Evolutionary conservation across 2,797 vertebrate species (phyloP).

Genomic region (Ispidina lecontei): DNA sequence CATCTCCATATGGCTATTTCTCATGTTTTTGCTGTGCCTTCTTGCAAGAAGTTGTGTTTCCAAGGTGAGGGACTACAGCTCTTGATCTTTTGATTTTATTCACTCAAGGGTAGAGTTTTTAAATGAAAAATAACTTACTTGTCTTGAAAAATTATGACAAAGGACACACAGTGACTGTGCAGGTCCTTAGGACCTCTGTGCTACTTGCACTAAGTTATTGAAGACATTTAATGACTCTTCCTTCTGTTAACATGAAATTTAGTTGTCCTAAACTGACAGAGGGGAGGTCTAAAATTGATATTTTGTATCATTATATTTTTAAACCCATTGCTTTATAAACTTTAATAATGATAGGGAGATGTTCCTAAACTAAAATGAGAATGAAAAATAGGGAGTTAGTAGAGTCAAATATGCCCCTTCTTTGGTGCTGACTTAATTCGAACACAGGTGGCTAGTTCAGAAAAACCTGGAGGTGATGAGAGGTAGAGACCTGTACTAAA

Average conservation of each 20-base stretch:
- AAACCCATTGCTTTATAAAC: neutral
- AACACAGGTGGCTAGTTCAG: neutral
- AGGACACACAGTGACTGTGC: neutral
- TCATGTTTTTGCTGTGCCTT: neutral
- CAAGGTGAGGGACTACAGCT: neutral
- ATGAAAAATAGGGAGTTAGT: neutral
- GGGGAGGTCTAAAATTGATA: neutral
- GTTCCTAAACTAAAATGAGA: neutral
- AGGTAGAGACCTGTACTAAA: neutral
- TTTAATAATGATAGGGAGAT: neutral
- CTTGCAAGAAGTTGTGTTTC: neutral
- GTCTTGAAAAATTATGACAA: neutral
- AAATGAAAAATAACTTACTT: neutral
- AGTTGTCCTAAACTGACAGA: neutral
- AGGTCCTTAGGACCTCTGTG: neutral
- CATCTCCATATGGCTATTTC: neutral
- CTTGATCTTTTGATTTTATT: neutral
- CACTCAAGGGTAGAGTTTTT: neutral
- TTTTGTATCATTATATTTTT: neutral
- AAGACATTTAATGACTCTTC: neutral
- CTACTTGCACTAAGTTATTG: neutral
- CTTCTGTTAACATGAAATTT: neutral
- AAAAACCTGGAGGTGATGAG: neutral
- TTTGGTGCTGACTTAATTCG: neutral
- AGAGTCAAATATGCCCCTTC: neutral